Base-by-base conservation (phyloP, 1,140 invertebrate genomes). In the Thereuonema tuberculata region DNA sequence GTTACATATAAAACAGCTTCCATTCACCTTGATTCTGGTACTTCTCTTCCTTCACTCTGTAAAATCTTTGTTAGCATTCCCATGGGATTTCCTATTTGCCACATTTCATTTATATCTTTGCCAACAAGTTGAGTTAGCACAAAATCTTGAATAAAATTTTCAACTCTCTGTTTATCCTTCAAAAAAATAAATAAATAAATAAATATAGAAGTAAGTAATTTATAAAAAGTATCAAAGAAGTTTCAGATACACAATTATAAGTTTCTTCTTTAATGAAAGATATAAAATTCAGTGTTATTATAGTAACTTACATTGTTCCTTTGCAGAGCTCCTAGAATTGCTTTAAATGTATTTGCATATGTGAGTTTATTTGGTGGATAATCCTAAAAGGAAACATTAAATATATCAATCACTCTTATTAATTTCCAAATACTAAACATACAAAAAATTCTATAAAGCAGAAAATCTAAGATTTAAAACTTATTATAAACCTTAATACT, bases 141-240 rank as follows among this genome's bases (percentile, higher is more conserved):
- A 69, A 97, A 90, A 71, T 97, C 93, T 56, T 84, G 75, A 2
- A 96, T 79, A 77, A 97, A 94, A 61, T 77, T 69, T 63, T 83
- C 78, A 0, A 86, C 81, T 61, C 74, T 74, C 25, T 81, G 76
- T 21, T 77, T 66, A 20, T 80, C 81, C 70, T 75, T 55, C 14
- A 46, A 50, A 26, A 28, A 59, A 59, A 50, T 29, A 14, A 23
- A 50, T 48, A 3, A 43, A 9, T 12, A 9, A 43, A 43, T 12
- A 43, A 43, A 12, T 43, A 43, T 43, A 12, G 9, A 43, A 43
- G 9, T 12, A 12, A 43, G 37, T 12, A 43, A 43, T 43, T n/a
- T n/a, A n/a, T n/a, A n/a, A n/a, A n/a, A n/a, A n/a, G n/a, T n/a
- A n/a, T n/a, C n/a, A n/a, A n/a, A n/a, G n/a, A n/a, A n/a, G n/a